Percentiles rank a stretch among this genome's conserved stretches.
Conservation (phyloP, 1,140 invertebrate genomes). For the Drosophila sulfurigaster region DNA sequence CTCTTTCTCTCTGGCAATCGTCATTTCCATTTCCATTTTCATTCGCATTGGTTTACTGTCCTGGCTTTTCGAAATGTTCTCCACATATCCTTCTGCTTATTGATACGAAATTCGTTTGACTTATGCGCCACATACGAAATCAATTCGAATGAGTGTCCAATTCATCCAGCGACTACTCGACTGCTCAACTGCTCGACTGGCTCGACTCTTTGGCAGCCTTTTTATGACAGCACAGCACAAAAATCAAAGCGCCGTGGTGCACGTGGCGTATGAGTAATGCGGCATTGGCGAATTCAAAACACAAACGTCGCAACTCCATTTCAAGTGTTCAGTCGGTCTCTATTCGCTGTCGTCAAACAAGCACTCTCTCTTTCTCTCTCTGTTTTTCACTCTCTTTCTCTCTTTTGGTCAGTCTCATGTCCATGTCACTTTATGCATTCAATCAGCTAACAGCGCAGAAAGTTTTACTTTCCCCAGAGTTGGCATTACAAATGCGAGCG, state of each 20-base stretch:
- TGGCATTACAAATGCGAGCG: constrained; percentile 47
- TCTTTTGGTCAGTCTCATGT: neutral
- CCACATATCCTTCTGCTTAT: constrained; percentile 27
- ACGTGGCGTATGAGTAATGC: constrained; percentile 70
- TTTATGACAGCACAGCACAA: constrained; percentile 60
- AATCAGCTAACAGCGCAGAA: constrained; percentile 57
- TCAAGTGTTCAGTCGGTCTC: constrained; percentile 7
- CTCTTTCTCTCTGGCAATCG: no score
- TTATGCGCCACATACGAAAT: constrained; percentile 56
- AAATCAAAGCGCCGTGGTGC: constrained; percentile 53
- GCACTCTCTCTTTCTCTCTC: neutral
- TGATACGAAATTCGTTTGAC: constrained; percentile 61
- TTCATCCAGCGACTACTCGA: constrained; percentile 6
- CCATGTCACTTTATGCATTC: constrained; percentile 48
- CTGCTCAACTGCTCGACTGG: neutral
- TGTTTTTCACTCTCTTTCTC: neutral
- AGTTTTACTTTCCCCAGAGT: constrained; percentile 28
- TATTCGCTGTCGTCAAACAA: constrained; percentile 1
- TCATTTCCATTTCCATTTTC: neutral
- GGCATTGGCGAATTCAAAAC: constrained; percentile 42
- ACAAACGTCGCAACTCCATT: constrained; percentile 28
- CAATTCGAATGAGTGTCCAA: constrained; percentile 51
- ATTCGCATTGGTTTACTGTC: neutral
- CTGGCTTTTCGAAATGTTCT: neutral
- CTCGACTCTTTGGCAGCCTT: constrained; percentile 7